These are phyloP conservation scores for Chaetura pelagica DNA, from an alignment of 2,113 vertebrate genomes.

Conservation along the genomic window DNA sequence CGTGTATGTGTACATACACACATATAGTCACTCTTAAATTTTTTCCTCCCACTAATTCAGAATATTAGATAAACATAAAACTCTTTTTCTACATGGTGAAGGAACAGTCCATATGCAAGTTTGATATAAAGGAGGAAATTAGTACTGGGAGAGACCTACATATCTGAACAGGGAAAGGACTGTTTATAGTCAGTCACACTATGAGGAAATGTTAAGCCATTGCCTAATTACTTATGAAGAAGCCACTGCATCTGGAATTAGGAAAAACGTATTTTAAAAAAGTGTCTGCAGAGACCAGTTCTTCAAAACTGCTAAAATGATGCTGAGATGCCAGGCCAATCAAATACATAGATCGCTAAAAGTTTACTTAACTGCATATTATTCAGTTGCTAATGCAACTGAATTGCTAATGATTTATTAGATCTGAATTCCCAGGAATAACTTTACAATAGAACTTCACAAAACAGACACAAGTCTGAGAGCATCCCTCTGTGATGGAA, in stretches of 20 bases:
- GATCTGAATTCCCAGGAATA: neutral
- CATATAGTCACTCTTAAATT: neutral
- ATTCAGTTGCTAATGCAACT: too few relatives aligned
- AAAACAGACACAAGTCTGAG: neutral
- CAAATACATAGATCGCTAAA: neutral
- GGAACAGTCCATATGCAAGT: neutral
- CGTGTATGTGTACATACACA: neutral
- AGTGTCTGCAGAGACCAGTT: neutral
- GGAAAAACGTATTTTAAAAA: neutral
- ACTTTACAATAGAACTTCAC: neutral
- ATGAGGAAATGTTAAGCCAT: neutral
- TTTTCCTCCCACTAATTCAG: neutral
- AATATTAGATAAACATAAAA: neutral
- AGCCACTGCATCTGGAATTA: neutral
- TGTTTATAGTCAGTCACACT: neutral
- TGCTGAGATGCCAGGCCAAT: neutral
- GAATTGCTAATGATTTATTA: neutral
- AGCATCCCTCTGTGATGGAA: neutral
- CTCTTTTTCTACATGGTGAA: neutral
- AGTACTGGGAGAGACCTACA: neutral
- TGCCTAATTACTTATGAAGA: neutral
- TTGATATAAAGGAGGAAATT: neutral
- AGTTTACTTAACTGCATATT: neutral
- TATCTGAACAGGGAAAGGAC: neutral
- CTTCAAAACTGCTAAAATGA: constrained; percentile 15